Base-by-base conservation (phyloP, 2,113 vertebrate species). In the Channa maculata region DNA sequence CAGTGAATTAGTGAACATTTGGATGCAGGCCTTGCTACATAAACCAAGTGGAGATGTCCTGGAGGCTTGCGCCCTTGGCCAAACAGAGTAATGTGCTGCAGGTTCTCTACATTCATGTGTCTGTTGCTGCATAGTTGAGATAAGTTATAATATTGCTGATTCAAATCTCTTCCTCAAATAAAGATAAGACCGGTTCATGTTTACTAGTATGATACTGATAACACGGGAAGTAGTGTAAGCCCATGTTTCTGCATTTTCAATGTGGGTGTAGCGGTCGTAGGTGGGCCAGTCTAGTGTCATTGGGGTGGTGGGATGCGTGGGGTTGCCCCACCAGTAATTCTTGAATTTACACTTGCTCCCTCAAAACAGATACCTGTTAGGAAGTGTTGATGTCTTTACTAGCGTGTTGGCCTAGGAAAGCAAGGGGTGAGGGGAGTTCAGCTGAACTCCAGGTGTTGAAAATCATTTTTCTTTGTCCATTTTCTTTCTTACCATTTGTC, bases 21-120 rank as follows among this genome's bases (percentile, higher is more conserved):
- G 61, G 49, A 71, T 58, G 45, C 65, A 76, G 33, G 51, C 13
- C 71, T 64, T 52, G 6, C 6, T 3, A 10, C 51, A 50, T 13
- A 58, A 34, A 37, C 24, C 49, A 38, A 62, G 41, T n/a, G 4
- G 10, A 76, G 36, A 70, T 70, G 60, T 64, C 70, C 65, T 55
- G 48, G 8, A 49, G 70, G 62, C 39, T 24, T 51, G 75, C 33
- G 8, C 24, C 33, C 53, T 15, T 37, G 39, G 39, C 45, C 76
- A 62, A 63, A 34, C 36, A 39, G 13, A 64, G 39, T 34, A 46
- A 12, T 15, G 8, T 6, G 5, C 68, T 62, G 24, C 6, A 0
- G 6, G 7, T 24, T 24, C 24, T 24, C 24, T 33, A 57, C 38
- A 55, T 71, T 65, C 36, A 36, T 55, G 43, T 74, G 50, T 38